Evolutionary conservation across 2,888 invertebrate genomes (phyloP), one percentile per base, ranked within the genome.

Genomic region (Lapara coniferarum): DNA sequence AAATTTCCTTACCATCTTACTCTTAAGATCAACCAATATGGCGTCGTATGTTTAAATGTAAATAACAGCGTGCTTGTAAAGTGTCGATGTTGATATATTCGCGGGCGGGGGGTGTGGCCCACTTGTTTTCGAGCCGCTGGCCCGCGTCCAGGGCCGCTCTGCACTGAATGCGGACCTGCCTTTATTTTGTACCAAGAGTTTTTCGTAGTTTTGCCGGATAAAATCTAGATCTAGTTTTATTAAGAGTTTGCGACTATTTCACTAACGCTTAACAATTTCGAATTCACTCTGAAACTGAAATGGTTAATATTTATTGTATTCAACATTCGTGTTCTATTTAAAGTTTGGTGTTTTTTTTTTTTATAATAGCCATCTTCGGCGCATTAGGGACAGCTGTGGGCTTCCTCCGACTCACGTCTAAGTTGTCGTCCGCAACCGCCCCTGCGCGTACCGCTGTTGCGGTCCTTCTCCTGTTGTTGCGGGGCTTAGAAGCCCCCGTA

Each of bases 71-170:
- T 63, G 63, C 63, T 19, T 63, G 63, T 63, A 49, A 8, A 37
- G 49, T 63, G 49, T 63, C 63, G 49, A 63, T 49, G 63, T 46
- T 63, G 63, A 63, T 63, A 63, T 63, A 63, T 49, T 19, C 10
- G 19, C 16, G 63, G 19, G 56, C 25, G 12, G 56, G 63, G 59
- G 63, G 63, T 46, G 63, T 19, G 63, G 13, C 49, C 19, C 63
- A 46, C 63, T 19, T 63, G 46, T 63, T 46, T 3, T 63, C n/a
- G 19, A 12, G 46, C 63, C 16, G 56, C 56, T 63, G 63, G 63
- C 63, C 19, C 0, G 49, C 19, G 5, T 49, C 63, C 63, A 63
- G 63, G 19, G 30, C 56, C 56, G 56, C 30, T 6, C 30, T 57
- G 30, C 14, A 13, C 19, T 8, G 63, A 63, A 19, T 46, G 13